Evolutionary conservation across 2,797 vertebrate genomes (phyloP).

Genomic region (Ceyx erithaca): DNA sequence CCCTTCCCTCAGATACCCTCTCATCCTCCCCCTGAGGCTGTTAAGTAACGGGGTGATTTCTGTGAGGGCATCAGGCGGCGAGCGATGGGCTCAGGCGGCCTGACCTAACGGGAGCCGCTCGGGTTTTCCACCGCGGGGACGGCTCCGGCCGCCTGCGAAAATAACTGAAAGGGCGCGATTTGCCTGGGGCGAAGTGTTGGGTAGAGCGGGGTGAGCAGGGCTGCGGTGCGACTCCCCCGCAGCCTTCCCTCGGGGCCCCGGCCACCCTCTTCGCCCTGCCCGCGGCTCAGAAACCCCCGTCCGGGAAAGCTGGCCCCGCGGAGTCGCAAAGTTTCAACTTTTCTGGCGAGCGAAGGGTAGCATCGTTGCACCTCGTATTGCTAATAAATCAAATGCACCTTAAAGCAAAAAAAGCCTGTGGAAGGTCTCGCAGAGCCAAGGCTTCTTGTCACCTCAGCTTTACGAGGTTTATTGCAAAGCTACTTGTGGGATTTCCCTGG

Average conservation of each 20-base stretch:
- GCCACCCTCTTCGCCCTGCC: no score
- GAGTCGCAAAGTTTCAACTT: background rate
- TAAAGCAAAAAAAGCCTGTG: no score
- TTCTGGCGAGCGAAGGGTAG: background rate
- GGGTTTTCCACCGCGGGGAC: background rate
- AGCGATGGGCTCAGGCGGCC: background rate
- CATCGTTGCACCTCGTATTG: background rate
- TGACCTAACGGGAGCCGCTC: background rate
- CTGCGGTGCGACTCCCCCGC: background rate
- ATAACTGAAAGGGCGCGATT: background rate
- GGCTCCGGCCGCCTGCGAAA: background rate
- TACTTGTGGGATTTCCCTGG: background rate
- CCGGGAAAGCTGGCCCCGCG: fast-evolving
- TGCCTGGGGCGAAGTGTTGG: background rate
- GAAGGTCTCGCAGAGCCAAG: background rate
- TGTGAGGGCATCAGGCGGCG: background rate
- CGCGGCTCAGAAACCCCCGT: fast-evolving
- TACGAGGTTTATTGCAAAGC: background rate
- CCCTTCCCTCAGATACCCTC: fast-evolving
- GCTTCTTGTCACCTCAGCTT: background rate
- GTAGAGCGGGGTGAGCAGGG: background rate
- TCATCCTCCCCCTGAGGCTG: background rate
- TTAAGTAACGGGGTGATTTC: background rate
- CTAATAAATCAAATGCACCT: background rate
- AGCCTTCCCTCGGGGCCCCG: background rate